Conservation (phyloP, 2,888 invertebrate species). For the Trimorus sp. region DNA sequence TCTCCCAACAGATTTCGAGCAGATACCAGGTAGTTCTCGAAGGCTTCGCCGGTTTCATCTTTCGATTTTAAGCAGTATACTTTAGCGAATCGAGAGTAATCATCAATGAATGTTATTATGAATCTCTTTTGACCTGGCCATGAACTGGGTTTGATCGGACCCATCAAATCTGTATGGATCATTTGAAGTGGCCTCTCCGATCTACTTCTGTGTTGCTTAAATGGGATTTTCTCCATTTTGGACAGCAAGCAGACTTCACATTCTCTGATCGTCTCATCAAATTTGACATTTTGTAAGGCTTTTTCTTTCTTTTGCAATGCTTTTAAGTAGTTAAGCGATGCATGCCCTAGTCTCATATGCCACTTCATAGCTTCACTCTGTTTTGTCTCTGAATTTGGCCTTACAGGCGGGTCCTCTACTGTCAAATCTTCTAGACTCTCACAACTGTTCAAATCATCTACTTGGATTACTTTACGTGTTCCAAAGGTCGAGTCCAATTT, state of each 20-base stretch:
- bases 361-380: conserved; percentile 45
- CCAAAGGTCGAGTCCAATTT: too few relatives aligned
- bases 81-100: conserved; percentile 64
- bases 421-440: conserved; percentile 25
- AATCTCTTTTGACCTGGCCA: conserved; percentile 58
- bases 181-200: conserved; percentile 57
- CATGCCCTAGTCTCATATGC: conserved; percentile 58
- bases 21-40: conserved; percentile 64
- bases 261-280: conserved; percentile 67
- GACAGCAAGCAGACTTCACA: conserved; percentile 60
- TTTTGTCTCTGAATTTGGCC: conserved; percentile 22
- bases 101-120: conserved; percentile 61
- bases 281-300: conserved; percentile 62
- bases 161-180: conserved; percentile 64
- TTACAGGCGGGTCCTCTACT: conserved; percentile 10
- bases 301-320: conserved; percentile 64
- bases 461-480: too few relatives aligned
- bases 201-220: conserved; percentile 50
- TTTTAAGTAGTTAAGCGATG: conserved; percentile 67
- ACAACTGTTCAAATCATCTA: not conserved
- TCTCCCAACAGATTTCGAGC: conserved; percentile 66
- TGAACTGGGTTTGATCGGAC: conserved; percentile 63
- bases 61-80: conserved; percentile 65
- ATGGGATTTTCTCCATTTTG: conserved; percentile 66
- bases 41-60: conserved; percentile 65